Evolutionary conservation across 2,888 invertebrate species (phyloP), one percentile per base, ranked within the genome.

Genomic region (Deilephila elpenor): DNA sequence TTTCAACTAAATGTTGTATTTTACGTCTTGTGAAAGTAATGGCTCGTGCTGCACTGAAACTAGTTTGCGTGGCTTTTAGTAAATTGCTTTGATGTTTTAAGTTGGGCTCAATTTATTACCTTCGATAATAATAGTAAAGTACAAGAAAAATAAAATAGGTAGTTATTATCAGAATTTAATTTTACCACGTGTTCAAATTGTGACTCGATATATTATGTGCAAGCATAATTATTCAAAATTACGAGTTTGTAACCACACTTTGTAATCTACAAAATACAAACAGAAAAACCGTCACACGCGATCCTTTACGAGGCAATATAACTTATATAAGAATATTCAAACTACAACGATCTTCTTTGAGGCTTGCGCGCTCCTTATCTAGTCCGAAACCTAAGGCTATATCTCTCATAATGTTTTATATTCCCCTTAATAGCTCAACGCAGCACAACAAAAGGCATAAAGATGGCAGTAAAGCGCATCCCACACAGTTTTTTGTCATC

Each of bases 401-500:
- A 84, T 85, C 82, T 86, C 85, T 85, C 83, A 79, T 78, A 78
- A 79, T 75, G 78, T 83, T 83, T 83, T 83, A 83, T 84, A 77
- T 77, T 79, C 77, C 73, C 72, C 81, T 86, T 85, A 87, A 88
- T 86, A 83, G 82, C 76, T 77, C 79, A 81, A 85, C 81, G 82
- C 79, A 79, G 80, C 80, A 82, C 77, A 83, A 88, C 84, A 85
- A 87, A 87, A 86, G 86, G 79, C 83, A 86, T 86, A 84, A 86
- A 87, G 79, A 77, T 72, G 75, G 81, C 78, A 79, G 82, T 88
- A 86, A 88, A 88, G 84, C 74, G 72, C 90, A 76, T 84, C 92
- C 92, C 89, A 93, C 93, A 87, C 88, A 79, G 81, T 84, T 85
- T 88, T 87, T 86, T 82, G 75, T 84, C 85, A 80, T 80, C 78